Base-by-base conservation (phyloP, 2,113 vertebrate species). In the Cettia cetti region DNA sequence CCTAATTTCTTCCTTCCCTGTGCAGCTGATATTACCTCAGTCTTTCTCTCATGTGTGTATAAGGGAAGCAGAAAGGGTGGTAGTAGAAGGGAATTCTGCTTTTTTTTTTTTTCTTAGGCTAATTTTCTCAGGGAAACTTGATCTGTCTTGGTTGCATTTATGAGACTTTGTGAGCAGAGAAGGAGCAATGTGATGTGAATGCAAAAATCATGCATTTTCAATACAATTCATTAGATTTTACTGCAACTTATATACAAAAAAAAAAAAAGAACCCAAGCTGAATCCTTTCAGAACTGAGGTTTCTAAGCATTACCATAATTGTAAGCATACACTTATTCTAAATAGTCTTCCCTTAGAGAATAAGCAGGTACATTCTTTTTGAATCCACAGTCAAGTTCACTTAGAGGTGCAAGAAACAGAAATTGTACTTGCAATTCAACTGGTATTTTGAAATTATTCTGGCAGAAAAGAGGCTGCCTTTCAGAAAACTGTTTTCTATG, bases 101-200 rank as follows among this genome's bases (percentile, higher is more conserved):
- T 42, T 42, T 40, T 40, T 90, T 63, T 93, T 97, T 93, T 94
- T 94, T 91, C 78, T 94, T 85, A 33, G 81, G 82, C 91, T 97
- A 74, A 96, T 97, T 97, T 96, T 96, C 92, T 94, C 94, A 89
- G 96, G 94, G 96, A 90, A 96, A 92, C 94, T 91, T 90, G 71
- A 89, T 85, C 86, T 82, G 14, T 80, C 86, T 84, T 86, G 24
- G 66, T 83, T 94, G 91, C 54, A 37, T 95, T 85, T 96, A 82
- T 94, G 86, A 89, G 94, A 96, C 94, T 96, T 88, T 95, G 96
- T 31, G 64, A 88, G 78, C 69, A 89, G 75, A 81, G 52, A 78
- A 96, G 91, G 76, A 95, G 75, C 84, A 92, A 93, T 96, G 91
- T 95, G 92, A 93, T 75, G 64, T 81, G 90, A 97, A 97, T 89